phyloP scores from a whole-genome alignment of 2,888 invertebrate species.

The Erebia aethiops region DNA sequence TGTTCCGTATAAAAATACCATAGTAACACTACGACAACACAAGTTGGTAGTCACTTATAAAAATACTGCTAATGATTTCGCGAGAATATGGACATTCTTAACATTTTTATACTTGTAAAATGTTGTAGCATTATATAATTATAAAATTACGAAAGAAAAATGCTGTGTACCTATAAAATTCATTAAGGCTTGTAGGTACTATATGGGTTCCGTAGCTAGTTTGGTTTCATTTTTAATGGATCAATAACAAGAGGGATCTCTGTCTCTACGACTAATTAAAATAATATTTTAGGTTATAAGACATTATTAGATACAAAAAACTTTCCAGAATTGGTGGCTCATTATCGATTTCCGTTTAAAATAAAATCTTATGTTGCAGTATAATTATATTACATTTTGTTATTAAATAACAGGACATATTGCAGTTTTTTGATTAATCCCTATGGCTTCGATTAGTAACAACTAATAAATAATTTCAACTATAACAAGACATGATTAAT shows the following conservation, averaged over 20 bases:
- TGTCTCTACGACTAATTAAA: not conserved
- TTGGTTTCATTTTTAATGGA: not conserved
- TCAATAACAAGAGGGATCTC: not conserved
- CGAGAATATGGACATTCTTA: slow-evolving; percentile 16
- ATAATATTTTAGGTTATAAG: too few relatives aligned
- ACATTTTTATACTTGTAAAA: slow-evolving; percentile 14
- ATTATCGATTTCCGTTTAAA: too few relatives aligned
- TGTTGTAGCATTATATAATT: not conserved
- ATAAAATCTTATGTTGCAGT: too few relatives aligned
- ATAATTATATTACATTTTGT: too few relatives aligned
- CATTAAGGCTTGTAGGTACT: not conserved
- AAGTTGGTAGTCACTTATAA: slow-evolving; percentile 3
- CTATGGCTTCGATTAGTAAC: not conserved
- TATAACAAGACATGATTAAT: slow-evolving; percentile 6
- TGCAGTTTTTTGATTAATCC: too few relatives aligned
- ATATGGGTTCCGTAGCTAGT: not conserved
- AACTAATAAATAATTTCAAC: too few relatives aligned
- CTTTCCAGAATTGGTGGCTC: too few relatives aligned
- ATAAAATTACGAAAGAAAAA: not conserved
- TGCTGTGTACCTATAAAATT: not conserved
- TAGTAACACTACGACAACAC: slow-evolving; percentile 17
- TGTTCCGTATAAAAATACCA: slow-evolving; percentile 16
- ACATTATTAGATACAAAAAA: too few relatives aligned
- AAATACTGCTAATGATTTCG: slow-evolving; percentile 16
- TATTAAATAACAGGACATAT: too few relatives aligned